Base-by-base conservation (phyloP, 2,113 vertebrate species). In the Lycaon pictus region DNA sequence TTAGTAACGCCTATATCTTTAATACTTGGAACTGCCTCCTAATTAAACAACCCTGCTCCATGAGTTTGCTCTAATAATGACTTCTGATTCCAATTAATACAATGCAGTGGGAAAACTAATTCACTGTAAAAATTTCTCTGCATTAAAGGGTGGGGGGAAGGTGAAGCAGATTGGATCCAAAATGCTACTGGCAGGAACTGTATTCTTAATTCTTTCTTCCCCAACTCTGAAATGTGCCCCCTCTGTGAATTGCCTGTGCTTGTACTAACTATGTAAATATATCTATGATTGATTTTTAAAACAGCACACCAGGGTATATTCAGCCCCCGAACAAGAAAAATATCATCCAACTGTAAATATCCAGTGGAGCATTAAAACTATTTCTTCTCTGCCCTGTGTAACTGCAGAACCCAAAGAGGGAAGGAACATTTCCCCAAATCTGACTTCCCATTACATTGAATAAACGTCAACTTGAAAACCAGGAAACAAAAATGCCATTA, bases 271-370 rank as follows among this genome's bases (percentile, higher is more conserved):
- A 96, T 96, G 96, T 94, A 97, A 97, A 98, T 95, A 55, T 94
- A 91, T 88, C 91, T 91, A 71, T 95, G 95, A 97, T 79, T 97
- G 96, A 97, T 98, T 97, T 96, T 96, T 92, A 94, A 97, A 97
- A 96, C 82, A 97, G 95, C 71, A 94, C 96, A 90, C 95, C 77
- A 86, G 96, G 85, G 97, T 94, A 98, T 91, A 76, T 55, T 91
- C 95, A 97, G 63, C 65, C 82, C 81, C 93, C 0, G 48, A 97
- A 97, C 81, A 97, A 95, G 88, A 88, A 96, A 97, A 97, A 97
- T 88, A 97, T 43, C 93, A 95, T 71, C 62, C 91, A 86, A 94
- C 79, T 96, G 85, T 95, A 97, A 97, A 96, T 94, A 97, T 93
- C 86, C 96, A 96, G n/a, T 82, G 88, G 85, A 90, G 81, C 93